These are phyloP conservation scores for Cephus spinipes DNA, from an alignment of 2,888 invertebrate species.

Conservation along the genomic window DNA sequence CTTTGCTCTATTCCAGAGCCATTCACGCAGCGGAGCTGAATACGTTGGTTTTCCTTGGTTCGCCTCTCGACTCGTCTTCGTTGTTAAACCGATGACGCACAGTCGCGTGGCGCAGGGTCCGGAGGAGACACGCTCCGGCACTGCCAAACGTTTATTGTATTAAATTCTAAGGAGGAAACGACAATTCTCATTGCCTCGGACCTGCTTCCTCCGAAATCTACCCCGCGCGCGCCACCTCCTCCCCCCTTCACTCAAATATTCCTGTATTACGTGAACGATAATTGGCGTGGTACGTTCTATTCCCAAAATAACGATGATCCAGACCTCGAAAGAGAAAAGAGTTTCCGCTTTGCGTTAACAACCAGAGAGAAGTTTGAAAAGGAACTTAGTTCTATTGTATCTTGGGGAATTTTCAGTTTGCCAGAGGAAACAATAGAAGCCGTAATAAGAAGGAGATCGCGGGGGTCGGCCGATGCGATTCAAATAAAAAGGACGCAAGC, in stretches of 20 bases:
- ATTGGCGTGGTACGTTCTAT: not conserved
- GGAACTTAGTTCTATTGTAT: not conserved
- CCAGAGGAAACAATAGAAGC: not conserved
- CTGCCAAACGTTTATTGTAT: not conserved
- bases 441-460: not conserved
- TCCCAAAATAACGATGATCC: not conserved
- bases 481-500: not conserved
- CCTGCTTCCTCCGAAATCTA: not conserved
- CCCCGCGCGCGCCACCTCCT: not conserved
- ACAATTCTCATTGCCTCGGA: slow-evolving; percentile 1
- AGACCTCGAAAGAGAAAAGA: not conserved
- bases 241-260: not conserved
- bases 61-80: not conserved
- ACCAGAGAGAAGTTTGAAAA: not conserved
- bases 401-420: not conserved
- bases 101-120: not conserved
- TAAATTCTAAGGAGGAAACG: slow-evolving; percentile 7
- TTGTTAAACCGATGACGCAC: not conserved
- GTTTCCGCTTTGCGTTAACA: not conserved
- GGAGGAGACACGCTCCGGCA: not conserved
- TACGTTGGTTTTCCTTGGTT: not conserved
- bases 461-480: not conserved
- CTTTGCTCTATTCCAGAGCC: not conserved
- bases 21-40: not conserved
- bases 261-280: not conserved